These are phyloP conservation scores for Bruchidius siliquastri DNA, from an alignment of 2,888 invertebrate species.

Conservation along the genomic window DNA sequence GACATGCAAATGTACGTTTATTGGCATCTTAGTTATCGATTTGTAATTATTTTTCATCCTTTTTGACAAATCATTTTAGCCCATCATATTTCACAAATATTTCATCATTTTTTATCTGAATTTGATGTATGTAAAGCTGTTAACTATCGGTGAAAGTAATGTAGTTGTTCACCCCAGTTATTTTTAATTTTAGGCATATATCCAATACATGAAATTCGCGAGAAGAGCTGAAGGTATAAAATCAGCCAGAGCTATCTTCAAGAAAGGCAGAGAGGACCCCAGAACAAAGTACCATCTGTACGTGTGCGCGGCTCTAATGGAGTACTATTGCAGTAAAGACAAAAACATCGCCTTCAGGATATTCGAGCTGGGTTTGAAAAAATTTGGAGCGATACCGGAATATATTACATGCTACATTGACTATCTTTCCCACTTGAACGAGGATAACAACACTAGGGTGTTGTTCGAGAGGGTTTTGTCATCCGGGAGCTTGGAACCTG, in stretches of 20 bases:
- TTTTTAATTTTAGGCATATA: constrained; percentile 65
- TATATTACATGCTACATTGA: constrained; percentile 95
- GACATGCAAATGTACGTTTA: too few relatives aligned
- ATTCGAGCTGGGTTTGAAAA: constrained; percentile 95
- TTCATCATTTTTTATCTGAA: too few relatives aligned
- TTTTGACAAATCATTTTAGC: too few relatives aligned
- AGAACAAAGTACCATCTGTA: constrained; percentile 87
- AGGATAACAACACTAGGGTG: constrained; percentile 99
- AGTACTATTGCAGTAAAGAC: constrained; percentile 98
- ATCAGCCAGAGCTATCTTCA: constrained; percentile 91
- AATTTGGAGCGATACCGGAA: constrained; percentile 91
- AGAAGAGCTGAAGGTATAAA: constrained; percentile 97
- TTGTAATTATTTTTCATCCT: too few relatives aligned
- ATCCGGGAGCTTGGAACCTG: constrained; percentile 83
- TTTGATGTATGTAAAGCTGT: too few relatives aligned
- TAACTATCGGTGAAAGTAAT: too few relatives aligned
- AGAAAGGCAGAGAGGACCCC: constrained; percentile 87
- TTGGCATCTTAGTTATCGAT: too few relatives aligned
- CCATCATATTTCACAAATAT: too few relatives aligned
- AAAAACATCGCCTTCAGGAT: constrained; percentile 94
- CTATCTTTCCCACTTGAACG: constrained; percentile 95
- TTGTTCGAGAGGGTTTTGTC: constrained; percentile 94
- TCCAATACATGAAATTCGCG: constrained; percentile 99
- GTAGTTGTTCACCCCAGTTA: background rate
- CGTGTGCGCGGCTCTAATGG: constrained; percentile 96